phyloP scores from a whole-genome alignment of 2,888 invertebrate species.

The Chloroclystis v-ata region DNA sequence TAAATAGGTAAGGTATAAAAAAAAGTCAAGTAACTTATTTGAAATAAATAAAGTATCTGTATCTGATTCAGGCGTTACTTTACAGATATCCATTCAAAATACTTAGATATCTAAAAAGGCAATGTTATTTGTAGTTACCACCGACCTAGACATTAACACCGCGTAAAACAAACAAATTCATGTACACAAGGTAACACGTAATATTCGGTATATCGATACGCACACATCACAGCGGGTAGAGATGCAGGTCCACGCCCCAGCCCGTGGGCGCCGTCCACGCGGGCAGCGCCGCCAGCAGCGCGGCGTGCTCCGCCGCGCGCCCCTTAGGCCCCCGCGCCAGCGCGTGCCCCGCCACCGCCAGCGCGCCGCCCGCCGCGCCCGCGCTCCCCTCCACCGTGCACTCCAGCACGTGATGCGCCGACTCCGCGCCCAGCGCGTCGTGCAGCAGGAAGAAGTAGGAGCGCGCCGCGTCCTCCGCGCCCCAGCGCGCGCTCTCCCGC shows the following conservation, averaged over 20 bases:
- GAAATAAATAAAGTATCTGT: too few relatives aligned
- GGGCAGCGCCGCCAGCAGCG: constrained; percentile 79
- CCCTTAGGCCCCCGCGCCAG: constrained; percentile 72
- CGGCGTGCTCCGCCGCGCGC: constrained; percentile 68
- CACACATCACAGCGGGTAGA: constrained; percentile 62
- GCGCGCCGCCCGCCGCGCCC: constrained; percentile 15
- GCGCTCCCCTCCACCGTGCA: constrained; percentile 22
- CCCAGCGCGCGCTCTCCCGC: constrained; percentile 58
- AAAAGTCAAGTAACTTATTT: too few relatives aligned
- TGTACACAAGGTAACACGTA: too few relatives aligned
- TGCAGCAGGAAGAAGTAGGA: constrained; percentile 51
- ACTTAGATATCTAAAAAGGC: too few relatives aligned
- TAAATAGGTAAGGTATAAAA: too few relatives aligned
- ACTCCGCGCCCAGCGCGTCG: constrained; percentile 29
- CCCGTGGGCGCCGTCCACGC: constrained; percentile 81
- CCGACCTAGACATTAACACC: too few relatives aligned
- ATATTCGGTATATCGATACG: too few relatives aligned
- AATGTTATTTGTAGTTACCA: too few relatives aligned
- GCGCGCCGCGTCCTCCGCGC: constrained; percentile 47
- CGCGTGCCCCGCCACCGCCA: constrained; percentile 73
- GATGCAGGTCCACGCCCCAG: constrained; percentile 84
- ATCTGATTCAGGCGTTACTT: too few relatives aligned
- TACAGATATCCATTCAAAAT: too few relatives aligned
- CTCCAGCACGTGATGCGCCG: constrained; percentile 9
- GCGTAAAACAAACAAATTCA: too few relatives aligned